Conservation (phyloP, 2,113 vertebrate species). For the Otocyon megalotis region DNA sequence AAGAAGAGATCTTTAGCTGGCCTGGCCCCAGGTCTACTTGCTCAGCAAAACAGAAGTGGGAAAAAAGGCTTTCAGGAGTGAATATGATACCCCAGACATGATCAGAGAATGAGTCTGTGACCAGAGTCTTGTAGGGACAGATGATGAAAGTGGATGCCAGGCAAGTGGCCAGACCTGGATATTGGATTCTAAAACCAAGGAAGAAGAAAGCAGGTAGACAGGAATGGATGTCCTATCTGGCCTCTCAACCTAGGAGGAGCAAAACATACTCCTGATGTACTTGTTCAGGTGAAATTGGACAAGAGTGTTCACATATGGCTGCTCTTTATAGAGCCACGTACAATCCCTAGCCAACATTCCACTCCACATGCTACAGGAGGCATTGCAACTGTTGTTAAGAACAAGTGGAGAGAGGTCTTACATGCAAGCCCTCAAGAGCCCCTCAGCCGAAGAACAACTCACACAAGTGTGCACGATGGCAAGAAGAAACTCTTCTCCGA, state of each 20-base stretch:
- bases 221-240: not conserved
- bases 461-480: no score
- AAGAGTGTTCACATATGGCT: not conserved
- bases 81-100: not conserved
- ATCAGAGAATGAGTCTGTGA: not conserved
- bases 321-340: not conserved
- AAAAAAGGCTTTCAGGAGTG: not conserved
- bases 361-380: not conserved
- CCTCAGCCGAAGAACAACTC: not conserved
- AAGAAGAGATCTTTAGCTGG: not conserved
- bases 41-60: not conserved
- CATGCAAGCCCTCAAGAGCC: not conserved
- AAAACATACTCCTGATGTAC: not conserved
- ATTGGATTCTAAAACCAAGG: not conserved
- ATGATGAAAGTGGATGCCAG: not conserved
- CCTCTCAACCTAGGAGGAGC: not conserved
- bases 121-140: not conserved
- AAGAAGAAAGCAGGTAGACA: not conserved
- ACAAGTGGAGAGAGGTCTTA: not conserved
- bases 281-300: not conserved
- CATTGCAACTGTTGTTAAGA: not conserved
- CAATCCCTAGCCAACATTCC: not conserved
- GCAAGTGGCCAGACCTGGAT: not conserved
- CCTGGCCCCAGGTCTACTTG: not conserved
- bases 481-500: not conserved